A percentile compares a stretch with the other conserved stretches of the same genome.
These are phyloP conservation scores for Cancer borealis DNA, from an alignment of 2,888 invertebrate genomes.

Conservation along the genomic window DNA sequence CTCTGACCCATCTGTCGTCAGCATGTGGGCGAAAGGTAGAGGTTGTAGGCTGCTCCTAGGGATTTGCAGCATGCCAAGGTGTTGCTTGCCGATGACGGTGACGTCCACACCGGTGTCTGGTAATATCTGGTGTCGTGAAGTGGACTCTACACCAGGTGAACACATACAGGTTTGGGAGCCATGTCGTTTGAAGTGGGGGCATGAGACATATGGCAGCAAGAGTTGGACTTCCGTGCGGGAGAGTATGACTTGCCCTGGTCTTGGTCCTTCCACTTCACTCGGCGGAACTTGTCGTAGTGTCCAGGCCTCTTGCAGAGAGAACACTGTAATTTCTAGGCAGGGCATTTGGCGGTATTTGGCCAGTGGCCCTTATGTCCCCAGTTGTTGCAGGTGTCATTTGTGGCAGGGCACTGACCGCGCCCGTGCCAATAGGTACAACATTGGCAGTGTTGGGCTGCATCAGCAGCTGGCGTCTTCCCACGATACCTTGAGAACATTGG, in stretches of 20 bases:
- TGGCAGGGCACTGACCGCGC: conserved; percentile 7
- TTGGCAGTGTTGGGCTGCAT: too few relatives aligned
- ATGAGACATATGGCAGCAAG: neutral
- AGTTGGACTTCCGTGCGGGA: neutral
- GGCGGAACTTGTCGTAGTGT: too few relatives aligned
- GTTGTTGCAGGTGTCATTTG: neutral
- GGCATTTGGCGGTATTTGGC: neutral
- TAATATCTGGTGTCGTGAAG: conserved; percentile 25
- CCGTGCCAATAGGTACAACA: too few relatives aligned
- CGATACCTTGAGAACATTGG: too few relatives aligned
- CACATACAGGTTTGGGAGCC: conserved; percentile 1
- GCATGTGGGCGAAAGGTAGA: neutral
- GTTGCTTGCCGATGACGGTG: conserved; percentile 36
- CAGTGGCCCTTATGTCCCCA: conserved; percentile 22
- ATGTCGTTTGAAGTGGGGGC: neutral
- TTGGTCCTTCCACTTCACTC: neutral
- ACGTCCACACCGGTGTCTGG: conserved; percentile 62
- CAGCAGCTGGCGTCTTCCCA: too few relatives aligned
- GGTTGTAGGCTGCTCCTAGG: conserved; percentile 4
- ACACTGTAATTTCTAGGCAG: too few relatives aligned
- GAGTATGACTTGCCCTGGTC: neutral
- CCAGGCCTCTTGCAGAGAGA: too few relatives aligned
- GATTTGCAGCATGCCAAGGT: conserved; percentile 29
- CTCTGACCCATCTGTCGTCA: conserved; percentile 48
- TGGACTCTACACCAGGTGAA: neutral